phyloP scores from a whole-genome alignment of 1,140 invertebrate species.

The Orussus abietinus region DNA sequence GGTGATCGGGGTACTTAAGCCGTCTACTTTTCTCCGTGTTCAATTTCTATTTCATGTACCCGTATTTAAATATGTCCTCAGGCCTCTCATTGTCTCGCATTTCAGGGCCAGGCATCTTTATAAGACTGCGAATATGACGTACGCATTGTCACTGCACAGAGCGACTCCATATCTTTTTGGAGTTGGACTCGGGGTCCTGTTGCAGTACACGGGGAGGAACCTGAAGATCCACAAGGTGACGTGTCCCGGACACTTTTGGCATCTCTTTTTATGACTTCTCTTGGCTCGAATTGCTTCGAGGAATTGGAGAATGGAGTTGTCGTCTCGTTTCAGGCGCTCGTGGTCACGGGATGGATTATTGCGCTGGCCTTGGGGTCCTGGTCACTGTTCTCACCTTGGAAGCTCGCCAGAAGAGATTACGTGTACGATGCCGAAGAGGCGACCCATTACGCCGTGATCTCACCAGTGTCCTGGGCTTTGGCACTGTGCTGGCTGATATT shows the following conservation, averaged over 20 bases:
- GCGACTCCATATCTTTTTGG: slow-evolving; percentile 65
- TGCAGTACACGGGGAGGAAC: slow-evolving; percentile 53
- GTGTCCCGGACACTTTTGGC: slow-evolving; percentile 49
- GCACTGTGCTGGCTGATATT: slow-evolving; percentile 64
- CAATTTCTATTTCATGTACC: too few species aligned
- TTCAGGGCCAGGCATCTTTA: slow-evolving; percentile 64
- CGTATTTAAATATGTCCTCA: not conserved
- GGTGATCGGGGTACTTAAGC: too few species aligned
- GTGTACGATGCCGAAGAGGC: slow-evolving; percentile 60
- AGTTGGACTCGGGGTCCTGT: slow-evolving; percentile 58
- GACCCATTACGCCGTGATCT: slow-evolving; percentile 62
- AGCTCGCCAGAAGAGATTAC: slow-evolving; percentile 57
- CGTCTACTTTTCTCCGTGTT: too few species aligned
- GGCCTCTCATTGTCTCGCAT: too few species aligned
- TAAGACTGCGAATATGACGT: slow-evolving; percentile 62
- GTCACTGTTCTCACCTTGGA: slow-evolving; percentile 60
- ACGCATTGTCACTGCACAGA: slow-evolving; percentile 59
- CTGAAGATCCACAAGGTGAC: slow-evolving; percentile 46
- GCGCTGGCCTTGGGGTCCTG: slow-evolving; percentile 51
- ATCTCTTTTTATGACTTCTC: too few species aligned
- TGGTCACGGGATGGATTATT: slow-evolving; percentile 56
- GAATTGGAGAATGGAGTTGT: too few species aligned
- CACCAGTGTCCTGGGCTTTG: slow-evolving; percentile 60
- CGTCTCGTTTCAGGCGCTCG: slow-evolving; percentile 49
- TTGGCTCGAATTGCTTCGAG: too few species aligned